These are phyloP conservation scores for Dichetophora obliterata DNA, from an alignment of 2,888 invertebrate species.

Conservation along the genomic window DNA sequence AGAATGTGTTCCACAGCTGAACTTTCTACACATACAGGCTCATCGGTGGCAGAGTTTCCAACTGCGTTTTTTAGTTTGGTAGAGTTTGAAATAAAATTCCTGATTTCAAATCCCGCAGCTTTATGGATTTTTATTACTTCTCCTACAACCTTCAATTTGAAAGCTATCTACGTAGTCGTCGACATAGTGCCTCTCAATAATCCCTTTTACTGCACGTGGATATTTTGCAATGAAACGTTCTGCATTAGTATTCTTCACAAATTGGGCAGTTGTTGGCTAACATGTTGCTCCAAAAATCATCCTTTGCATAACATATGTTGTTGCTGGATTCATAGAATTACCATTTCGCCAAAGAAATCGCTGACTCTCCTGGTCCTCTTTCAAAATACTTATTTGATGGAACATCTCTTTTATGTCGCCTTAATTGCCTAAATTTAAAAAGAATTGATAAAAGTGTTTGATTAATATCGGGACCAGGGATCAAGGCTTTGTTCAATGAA, in stretches of 20 bases:
- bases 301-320: slow-evolving; percentile 40
- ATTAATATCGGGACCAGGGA: slow-evolving; percentile 7
- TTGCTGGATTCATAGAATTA: not conserved
- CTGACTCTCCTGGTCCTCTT: slow-evolving; percentile 40
- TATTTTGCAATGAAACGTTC: slow-evolving; percentile 36
- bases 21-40: no score
- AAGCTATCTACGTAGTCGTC: slow-evolving; percentile 39
- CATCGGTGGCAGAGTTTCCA: no score
- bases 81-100: no score
- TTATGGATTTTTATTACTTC: slow-evolving; percentile 14
- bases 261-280: slow-evolving; percentile 46
- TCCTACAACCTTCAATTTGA: slow-evolving; percentile 26
- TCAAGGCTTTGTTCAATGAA: slow-evolving; percentile 29
- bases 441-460: slow-evolving; percentile 24
- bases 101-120: no score
- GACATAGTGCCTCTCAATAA: slow-evolving; percentile 39
- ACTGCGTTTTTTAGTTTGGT: no score
- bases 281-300: slow-evolving; percentile 44
- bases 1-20: no score
- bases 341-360: slow-evolving; percentile 41
- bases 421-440: slow-evolving; percentile 36
- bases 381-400: slow-evolving; percentile 12
- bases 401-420: not conserved
- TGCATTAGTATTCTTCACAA: slow-evolving; percentile 55
- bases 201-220: slow-evolving; percentile 48